These are phyloP conservation scores for Triops cancriformis DNA, from an alignment of 1,140 invertebrate genomes.

Conservation along the genomic window DNA sequence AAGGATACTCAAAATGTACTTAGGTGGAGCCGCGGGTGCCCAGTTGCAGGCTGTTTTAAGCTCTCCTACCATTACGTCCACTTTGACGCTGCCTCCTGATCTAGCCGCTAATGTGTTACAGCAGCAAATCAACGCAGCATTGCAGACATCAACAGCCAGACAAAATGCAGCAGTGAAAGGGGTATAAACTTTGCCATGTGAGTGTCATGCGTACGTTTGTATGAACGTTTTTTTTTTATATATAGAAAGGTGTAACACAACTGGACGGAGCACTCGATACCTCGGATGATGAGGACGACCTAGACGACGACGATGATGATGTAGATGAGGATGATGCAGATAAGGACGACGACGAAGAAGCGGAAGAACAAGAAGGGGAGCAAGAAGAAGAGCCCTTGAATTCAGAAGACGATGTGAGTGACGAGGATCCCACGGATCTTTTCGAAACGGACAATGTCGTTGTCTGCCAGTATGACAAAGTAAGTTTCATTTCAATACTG, in stretches of 20 bases:
- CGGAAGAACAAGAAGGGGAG: slow-evolving; percentile 58
- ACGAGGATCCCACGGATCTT: slow-evolving; percentile 86
- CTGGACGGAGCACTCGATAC: slow-evolving; percentile 40
- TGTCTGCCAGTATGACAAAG: slow-evolving; percentile 98
- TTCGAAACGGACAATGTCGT: slow-evolving; percentile 98
- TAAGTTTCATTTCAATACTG: slow-evolving; percentile 37
- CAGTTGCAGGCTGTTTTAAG: slow-evolving; percentile 59
- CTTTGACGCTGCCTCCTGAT: slow-evolving; percentile 66
- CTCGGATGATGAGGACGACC: slow-evolving; percentile 53
- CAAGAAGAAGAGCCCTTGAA: slow-evolving; percentile 81
- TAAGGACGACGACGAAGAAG: slow-evolving; percentile 51
- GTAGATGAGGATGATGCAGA: slow-evolving; percentile 63
- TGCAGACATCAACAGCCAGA: slow-evolving; percentile 39
- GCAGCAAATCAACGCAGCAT: slow-evolving; percentile 74
- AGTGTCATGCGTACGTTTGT: background rate
- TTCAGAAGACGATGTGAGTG: slow-evolving; percentile 92
- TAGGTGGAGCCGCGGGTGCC: slow-evolving; percentile 40
- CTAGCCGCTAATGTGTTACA: slow-evolving; percentile 69
- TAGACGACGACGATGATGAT: slow-evolving; percentile 65
- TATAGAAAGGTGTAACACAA: slow-evolving; percentile 36
- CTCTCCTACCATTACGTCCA: slow-evolving; percentile 73
- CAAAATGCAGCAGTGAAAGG: slow-evolving; percentile 23
- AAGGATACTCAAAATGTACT: background rate
- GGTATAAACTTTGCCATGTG: background rate
- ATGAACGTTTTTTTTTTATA: background rate